Evolutionary conservation across 1,140 invertebrate genomes (phyloP), one percentile per base, ranked within the genome.

Genomic region (Bombus huntii): DNA sequence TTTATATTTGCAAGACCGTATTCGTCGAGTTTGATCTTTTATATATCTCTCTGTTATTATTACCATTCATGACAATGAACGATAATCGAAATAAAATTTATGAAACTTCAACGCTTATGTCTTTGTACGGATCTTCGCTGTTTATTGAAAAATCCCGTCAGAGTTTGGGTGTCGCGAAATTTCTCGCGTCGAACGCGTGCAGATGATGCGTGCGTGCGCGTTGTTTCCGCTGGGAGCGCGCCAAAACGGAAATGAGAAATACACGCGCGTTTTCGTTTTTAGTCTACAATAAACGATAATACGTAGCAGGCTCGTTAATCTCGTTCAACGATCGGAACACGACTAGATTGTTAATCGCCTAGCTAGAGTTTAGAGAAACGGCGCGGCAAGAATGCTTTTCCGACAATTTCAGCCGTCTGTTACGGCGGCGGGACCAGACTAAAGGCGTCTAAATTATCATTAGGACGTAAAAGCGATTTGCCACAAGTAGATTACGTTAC

Each of bases 401-500:
- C 66, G 59, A 76, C 31, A 44, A 75, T 42, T 22, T 75, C 47
- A 25, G 18, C 75, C 37, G 62, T 34, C 15, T 62, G 28, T 5
- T n/a, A 13, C 74, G 47, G 34, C 42, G 74, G 25, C 44, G 42
- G 18, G 44, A 78, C 82, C 53, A 53, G 47, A 22, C 47, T 53
- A 28, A 39, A 72, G 39, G 44, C 68, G 77, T 85, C 68, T 85
- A 72, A 85, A 85, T 85, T 85, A 80, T 85, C 83, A 85, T 80
- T 78, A 85, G 83, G 39, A 65, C 68, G 72, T 85, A 85, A 85
- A 71, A 80, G 83, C 83, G 77, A 85, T 85, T 85, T 80, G 83
- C 83, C 77, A 85, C 53, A 77, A 85, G 83, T 85, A 80, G 83
- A 85, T 85, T 85, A 85, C 77, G 83, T 85, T 85, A 85, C 68